Evolutionary conservation across 1,140 invertebrate genomes (phyloP).

Genomic region (Cylas formicarius): DNA sequence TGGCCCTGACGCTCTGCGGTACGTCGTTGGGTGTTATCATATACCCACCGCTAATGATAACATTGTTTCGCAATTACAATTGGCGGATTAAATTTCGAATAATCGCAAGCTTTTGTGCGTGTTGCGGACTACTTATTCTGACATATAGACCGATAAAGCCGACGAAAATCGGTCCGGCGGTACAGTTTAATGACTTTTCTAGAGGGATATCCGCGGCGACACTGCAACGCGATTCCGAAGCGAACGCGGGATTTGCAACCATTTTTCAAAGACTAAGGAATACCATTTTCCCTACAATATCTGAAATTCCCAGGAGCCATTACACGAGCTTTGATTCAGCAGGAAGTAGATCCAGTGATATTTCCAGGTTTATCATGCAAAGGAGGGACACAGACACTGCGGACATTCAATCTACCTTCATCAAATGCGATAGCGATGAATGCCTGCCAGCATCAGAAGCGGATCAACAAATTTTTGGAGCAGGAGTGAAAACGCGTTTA

Average conservation of each 20-base stretch:
- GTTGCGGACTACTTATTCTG: conserved; percentile 22
- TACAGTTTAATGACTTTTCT: conserved; percentile 14
- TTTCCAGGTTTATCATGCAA: no score
- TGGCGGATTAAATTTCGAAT: conserved; percentile 49
- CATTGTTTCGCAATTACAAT: conserved; percentile 44
- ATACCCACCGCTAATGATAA: conserved; percentile 52
- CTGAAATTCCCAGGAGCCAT: no score
- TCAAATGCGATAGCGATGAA: no score
- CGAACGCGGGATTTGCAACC: conserved; percentile 2
- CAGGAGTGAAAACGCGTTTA: no score
- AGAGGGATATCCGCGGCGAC: conserved; percentile 4
- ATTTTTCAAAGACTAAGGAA: conserved; percentile 13
- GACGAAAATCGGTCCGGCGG: conserved; percentile 14
- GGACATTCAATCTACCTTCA: no score
- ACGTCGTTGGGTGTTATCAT: conserved; percentile 69
- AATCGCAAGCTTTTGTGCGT: conserved; percentile 40
- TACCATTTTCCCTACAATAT: conserved; percentile 16
- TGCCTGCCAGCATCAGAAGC: no score
- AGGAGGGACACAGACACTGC: no score
- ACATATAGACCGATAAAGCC: conserved; percentile 26
- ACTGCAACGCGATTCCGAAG: conserved; percentile 7
- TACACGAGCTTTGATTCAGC: no score
- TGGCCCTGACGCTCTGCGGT: conserved; percentile 70
- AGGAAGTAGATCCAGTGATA: no score
- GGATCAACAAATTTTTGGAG: no score